A percentile compares a stretch with the other conserved stretches of the same genome.
These are phyloP conservation scores for Spilosoma lubricipeda DNA, from an alignment of 2,888 invertebrate genomes.

Conservation along the genomic window DNA sequence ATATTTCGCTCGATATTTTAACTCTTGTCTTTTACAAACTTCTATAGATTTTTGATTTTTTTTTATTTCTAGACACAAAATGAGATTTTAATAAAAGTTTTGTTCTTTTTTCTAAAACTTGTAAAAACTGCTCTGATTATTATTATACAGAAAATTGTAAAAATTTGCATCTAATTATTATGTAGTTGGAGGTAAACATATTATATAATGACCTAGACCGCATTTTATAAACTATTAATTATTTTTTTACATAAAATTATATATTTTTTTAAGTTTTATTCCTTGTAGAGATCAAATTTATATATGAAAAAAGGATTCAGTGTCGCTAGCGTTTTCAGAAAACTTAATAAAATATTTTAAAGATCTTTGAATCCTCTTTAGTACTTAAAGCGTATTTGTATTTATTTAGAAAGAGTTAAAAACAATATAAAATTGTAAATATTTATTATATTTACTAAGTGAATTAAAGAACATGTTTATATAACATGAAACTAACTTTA, in stretches of 20 bases:
- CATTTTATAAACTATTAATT: background rate
- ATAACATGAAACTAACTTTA: conserved; percentile 4
- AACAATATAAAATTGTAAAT: too few species aligned
- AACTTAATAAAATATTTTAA: background rate
- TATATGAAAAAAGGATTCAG: too few species aligned
- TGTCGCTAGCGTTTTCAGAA: background rate
- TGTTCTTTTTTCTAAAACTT: background rate
- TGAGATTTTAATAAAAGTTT: background rate
- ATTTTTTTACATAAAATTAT: background rate
- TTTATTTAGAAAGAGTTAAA: too few species aligned
- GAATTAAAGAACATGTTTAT: background rate
- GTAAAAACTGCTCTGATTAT: background rate
- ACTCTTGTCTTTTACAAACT: too few species aligned
- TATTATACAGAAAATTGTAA: background rate
- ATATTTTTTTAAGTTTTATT: background rate
- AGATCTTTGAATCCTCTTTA: background rate
- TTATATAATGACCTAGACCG: background rate
- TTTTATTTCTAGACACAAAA: background rate
- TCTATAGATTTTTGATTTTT: background rate
- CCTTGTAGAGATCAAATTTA: background rate
- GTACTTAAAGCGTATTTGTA: background rate
- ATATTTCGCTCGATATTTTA: background rate
- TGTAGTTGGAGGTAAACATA: background rate
- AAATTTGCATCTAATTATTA: background rate
- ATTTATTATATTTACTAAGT: too few species aligned